A percentile compares a stretch with the other conserved stretches of the same genome.
phyloP scores from a whole-genome alignment of 2,797 vertebrate species.

The Anableps anableps region DNA sequence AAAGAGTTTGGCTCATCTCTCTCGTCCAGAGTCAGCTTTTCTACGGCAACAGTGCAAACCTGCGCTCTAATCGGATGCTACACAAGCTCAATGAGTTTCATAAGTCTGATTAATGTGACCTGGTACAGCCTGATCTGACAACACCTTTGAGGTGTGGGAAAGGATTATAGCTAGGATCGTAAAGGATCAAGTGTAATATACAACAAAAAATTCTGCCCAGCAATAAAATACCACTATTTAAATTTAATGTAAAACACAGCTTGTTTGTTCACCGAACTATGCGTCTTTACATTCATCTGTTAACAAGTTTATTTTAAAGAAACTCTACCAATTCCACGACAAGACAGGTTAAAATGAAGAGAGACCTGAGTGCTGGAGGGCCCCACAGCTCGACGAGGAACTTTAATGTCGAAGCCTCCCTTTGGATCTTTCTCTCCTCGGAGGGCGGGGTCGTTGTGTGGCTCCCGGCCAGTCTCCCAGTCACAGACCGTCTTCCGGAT shows the following conservation, averaged over 20 bases:
- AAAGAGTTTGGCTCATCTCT: background rate
- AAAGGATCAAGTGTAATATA: background rate
- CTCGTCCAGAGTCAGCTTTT: background rate
- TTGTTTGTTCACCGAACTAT: background rate
- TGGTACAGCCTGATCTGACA: background rate
- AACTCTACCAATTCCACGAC: background rate
- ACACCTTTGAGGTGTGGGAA: background rate
- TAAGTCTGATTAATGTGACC: background rate
- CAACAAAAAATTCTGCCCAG: background rate
- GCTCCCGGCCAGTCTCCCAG: constrained; percentile 95
- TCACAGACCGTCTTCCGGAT: constrained; percentile 98
- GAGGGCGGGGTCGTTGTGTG: constrained; percentile 95
- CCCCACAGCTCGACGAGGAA: constrained; percentile 94
- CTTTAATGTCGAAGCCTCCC: constrained; percentile 98
- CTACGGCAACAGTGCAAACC: background rate
- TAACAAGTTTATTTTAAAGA: background rate
- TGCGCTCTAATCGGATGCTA: background rate
- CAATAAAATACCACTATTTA: background rate
- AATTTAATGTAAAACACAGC: background rate
- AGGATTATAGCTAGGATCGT: background rate
- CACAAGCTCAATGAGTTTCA: background rate
- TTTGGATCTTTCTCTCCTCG: constrained; percentile 98
- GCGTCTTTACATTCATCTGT: background rate
- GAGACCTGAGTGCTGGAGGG: constrained; percentile 96
- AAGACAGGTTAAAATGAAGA: background rate